Evolutionary conservation across 2,888 invertebrate genomes (phyloP).

Genomic region (Rhingia rostrata): DNA sequence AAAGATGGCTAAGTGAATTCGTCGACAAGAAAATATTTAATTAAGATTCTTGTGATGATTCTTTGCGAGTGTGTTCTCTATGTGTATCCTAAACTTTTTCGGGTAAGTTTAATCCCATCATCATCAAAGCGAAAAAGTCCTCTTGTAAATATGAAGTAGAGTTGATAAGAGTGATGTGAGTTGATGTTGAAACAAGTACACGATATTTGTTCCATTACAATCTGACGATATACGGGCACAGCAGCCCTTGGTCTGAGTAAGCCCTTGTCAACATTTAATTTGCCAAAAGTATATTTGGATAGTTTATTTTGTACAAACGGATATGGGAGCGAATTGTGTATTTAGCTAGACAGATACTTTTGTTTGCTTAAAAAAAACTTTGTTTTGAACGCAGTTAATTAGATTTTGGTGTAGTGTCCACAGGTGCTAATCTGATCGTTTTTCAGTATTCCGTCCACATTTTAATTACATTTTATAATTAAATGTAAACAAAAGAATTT

Average conservation of each 20-base stretch:
- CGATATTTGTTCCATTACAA: constrained; percentile 8
- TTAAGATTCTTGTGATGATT: constrained; percentile 68
- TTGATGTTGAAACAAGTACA: constrained; percentile 26
- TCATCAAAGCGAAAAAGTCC: constrained; percentile 71
- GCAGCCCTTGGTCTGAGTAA: not conserved
- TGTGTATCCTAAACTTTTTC: constrained; percentile 35
- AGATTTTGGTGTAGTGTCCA: too few relatives aligned
- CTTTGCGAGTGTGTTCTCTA: constrained; percentile 23
- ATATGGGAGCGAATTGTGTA: not conserved
- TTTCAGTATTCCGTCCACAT: too few relatives aligned
- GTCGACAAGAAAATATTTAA: constrained; percentile 73
- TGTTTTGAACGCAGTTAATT: too few relatives aligned
- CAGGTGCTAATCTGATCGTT: too few relatives aligned
- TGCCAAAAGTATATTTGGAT: constrained; percentile 71
- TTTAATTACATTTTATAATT: too few relatives aligned
- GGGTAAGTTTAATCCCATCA: constrained; percentile 22
- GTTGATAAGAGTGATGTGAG: constrained; percentile 17
- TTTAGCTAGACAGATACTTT: not conserved
- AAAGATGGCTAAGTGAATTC: constrained; percentile 70
- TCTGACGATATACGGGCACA: constrained; percentile 29
- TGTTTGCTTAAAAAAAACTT: too few relatives aligned
- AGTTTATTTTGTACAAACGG: constrained; percentile 48
- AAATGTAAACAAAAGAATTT: too few relatives aligned
- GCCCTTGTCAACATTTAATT: constrained; percentile 70
- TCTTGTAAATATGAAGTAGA: constrained; percentile 55